These are phyloP conservation scores for Odontothrips loti DNA, from an alignment of 2,888 invertebrate species.

Conservation along the genomic window DNA sequence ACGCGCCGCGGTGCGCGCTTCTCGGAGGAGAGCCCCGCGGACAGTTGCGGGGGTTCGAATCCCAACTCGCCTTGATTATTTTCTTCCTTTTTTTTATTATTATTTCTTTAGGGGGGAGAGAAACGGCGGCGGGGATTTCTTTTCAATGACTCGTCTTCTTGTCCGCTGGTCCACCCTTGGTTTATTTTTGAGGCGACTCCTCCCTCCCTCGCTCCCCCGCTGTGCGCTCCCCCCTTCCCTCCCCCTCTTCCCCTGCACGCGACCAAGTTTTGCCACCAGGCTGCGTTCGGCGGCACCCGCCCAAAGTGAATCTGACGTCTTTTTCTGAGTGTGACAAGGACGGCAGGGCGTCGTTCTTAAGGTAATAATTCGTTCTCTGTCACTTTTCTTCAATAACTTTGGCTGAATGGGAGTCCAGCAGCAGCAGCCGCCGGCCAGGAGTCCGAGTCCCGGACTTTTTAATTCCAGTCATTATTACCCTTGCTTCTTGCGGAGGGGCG, in stretches of 20 bases:
- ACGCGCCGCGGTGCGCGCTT: too few species aligned
- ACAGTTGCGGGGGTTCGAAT: not conserved
- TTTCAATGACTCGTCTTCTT: constrained; percentile 1
- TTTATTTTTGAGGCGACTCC: not conserved
- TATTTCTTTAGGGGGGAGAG: not conserved
- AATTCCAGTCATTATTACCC: not conserved
- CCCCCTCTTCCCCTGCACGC: not conserved
- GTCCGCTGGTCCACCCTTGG: not conserved
- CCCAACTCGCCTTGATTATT: not conserved
- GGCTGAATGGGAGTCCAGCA: not conserved
- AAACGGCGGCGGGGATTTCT: not conserved
- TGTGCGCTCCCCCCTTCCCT: too few species aligned
- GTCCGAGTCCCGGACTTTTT: not conserved
- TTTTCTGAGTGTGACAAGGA: too few species aligned
- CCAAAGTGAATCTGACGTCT: not conserved
- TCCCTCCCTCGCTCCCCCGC: not conserved
- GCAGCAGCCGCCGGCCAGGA: too few species aligned
- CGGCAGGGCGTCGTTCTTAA: too few species aligned
- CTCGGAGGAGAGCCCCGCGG: not conserved
- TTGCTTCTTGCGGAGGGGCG: not conserved
- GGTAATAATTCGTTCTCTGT: too few species aligned
- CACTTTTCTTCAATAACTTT: not conserved
- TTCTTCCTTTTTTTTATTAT: not conserved
- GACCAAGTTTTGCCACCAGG: not conserved
- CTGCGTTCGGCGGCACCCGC: not conserved